Evolutionary conservation across 2,888 invertebrate genomes (phyloP).

Genomic region (Pyrrhia umbra): DNA sequence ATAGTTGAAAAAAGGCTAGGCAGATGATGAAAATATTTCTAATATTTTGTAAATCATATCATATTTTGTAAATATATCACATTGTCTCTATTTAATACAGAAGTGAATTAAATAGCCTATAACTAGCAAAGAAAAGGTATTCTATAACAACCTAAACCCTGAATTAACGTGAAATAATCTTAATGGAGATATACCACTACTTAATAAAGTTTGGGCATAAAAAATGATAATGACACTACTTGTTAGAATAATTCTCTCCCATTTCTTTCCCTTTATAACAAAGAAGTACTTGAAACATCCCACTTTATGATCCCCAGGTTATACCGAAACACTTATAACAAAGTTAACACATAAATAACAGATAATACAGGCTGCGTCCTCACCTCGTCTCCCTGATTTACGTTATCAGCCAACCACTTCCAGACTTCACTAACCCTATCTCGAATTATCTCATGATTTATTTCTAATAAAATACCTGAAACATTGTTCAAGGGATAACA

Average conservation of each 20-base stretch:
- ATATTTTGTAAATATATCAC: too few relatives aligned
- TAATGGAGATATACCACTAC: too few relatives aligned
- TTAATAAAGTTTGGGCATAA: not conserved
- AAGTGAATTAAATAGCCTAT: too few relatives aligned
- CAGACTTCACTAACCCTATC: conserved; percentile 15
- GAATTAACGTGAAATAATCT: not conserved
- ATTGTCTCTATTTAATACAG: too few relatives aligned
- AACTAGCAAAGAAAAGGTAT: not conserved
- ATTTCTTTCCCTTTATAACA: not conserved
- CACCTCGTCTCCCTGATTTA: conserved; percentile 44
- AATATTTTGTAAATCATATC: too few relatives aligned
- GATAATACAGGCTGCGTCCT: conserved; percentile 31
- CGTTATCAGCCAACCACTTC: conserved; percentile 29
- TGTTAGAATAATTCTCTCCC: not conserved
- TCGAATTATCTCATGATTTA: conserved; percentile 39
- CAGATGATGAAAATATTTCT: too few relatives aligned
- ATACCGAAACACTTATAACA: conserved; percentile 21
- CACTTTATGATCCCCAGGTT: conserved; percentile 32
- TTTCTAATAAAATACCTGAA: conserved; percentile 32
- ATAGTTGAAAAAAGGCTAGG: too few relatives aligned
- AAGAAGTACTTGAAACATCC: conserved; percentile 3
- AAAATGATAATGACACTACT: not conserved
- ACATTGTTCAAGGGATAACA: conserved; percentile 17
- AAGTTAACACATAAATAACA: conserved; percentile 51
- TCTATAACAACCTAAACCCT: too few relatives aligned